These are phyloP conservation scores for Xylota segnis DNA, from an alignment of 2,888 invertebrate genomes.

Conservation along the genomic window DNA sequence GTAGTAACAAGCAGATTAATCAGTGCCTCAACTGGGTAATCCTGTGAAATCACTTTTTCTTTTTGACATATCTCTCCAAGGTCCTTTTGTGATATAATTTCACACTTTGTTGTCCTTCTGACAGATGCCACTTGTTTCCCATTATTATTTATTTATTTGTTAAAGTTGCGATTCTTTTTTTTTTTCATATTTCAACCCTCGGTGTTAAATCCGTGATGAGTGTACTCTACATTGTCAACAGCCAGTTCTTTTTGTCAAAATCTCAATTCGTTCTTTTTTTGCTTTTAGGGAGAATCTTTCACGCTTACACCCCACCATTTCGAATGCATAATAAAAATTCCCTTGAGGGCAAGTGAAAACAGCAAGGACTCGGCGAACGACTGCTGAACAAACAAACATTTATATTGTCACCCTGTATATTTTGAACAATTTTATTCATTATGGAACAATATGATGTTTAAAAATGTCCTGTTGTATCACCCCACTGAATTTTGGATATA, in stretches of 20 bases:
- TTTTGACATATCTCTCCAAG: slow-evolving; percentile 64
- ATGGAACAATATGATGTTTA: slow-evolving; percentile 8
- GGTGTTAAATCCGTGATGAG: slow-evolving; percentile 55
- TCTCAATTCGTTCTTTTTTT: slow-evolving; percentile 59
- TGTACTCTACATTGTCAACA: slow-evolving; percentile 52
- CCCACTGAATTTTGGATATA: slow-evolving; percentile 41
- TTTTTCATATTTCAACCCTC: slow-evolving; percentile 64
- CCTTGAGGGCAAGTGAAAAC: slow-evolving; percentile 33
- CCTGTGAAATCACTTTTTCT: slow-evolving; percentile 20
- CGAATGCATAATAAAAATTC: slow-evolving; percentile 47
- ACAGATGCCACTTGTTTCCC: slow-evolving; percentile 83
- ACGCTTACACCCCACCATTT: slow-evolving; percentile 52
- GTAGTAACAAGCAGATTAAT: slow-evolving; percentile 58
- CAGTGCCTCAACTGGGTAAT: slow-evolving; percentile 40
- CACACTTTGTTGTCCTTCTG: slow-evolving; percentile 81
- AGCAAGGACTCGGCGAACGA: slow-evolving; percentile 32
- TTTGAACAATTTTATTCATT: slow-evolving; percentile 57
- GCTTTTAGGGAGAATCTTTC: slow-evolving; percentile 40
- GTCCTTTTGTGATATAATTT: slow-evolving; percentile 79
- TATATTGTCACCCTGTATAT: slow-evolving; percentile 54
- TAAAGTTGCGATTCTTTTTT: slow-evolving; percentile 46
- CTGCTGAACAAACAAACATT: slow-evolving; percentile 74
- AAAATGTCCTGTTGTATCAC: slow-evolving; percentile 18
- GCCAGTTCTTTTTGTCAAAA: slow-evolving; percentile 46
- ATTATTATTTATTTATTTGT: slow-evolving; percentile 77